Evolutionary conservation across 2,797 vertebrate species (phyloP).

Genomic region (Lerista edwardsae): DNA sequence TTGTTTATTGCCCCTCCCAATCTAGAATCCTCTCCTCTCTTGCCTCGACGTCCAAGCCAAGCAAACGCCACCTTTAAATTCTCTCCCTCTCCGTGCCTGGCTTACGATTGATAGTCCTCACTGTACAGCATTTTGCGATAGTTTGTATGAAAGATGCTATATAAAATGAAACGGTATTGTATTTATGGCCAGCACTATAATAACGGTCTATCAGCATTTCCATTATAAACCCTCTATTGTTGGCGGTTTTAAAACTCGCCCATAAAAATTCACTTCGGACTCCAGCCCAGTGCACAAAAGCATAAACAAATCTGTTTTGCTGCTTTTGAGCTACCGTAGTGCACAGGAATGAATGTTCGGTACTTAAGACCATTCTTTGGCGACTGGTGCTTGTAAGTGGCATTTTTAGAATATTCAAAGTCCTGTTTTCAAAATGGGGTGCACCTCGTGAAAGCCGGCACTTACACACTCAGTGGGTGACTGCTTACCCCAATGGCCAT

Average conservation of each 20-base stretch:
- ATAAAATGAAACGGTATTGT: conserved; percentile 66
- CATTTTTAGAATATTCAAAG: conserved; percentile 31
- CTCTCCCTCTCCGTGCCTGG: conserved; percentile 38
- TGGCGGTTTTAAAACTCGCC: conserved; percentile 62
- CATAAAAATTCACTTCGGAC: conserved; percentile 57
- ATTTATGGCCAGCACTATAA: conserved; percentile 61
- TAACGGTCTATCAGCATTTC: conserved; percentile 57
- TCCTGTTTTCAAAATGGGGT: conserved; percentile 15
- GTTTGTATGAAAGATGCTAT: conserved; percentile 55
- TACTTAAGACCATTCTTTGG: conserved; percentile 13
- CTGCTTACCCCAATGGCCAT: conserved; percentile 12
- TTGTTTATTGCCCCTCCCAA: conserved; percentile 5
- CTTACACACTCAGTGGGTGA: background rate
- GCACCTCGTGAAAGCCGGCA: conserved; percentile 18
- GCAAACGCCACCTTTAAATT: conserved; percentile 50
- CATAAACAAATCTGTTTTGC: conserved; percentile 45
- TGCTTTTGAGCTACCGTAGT: conserved; percentile 50
- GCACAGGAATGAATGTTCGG: conserved; percentile 32
- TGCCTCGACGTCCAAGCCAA: conserved; percentile 20
- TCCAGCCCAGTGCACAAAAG: conserved; percentile 34
- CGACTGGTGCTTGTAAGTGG: conserved; percentile 18
- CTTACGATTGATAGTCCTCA: conserved; percentile 54
- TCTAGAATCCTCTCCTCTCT: conserved; percentile 36
- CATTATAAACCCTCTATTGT: conserved; percentile 56
- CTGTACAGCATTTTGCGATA: conserved; percentile 59